Conservation (phyloP, 2,797 vertebrate species). For the Morus bassanus region DNA sequence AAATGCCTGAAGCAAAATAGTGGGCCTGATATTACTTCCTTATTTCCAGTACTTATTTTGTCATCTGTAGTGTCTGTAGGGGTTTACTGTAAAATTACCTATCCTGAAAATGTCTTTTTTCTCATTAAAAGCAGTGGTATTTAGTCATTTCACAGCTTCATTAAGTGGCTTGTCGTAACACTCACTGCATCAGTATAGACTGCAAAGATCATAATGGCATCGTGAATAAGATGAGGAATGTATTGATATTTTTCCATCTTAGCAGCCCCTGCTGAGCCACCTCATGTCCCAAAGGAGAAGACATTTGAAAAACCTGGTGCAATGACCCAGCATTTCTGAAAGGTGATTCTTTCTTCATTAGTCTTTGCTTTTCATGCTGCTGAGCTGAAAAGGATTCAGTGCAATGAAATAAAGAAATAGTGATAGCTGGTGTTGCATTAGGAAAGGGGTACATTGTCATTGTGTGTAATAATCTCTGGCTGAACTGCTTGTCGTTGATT, state of each 20-base stretch:
- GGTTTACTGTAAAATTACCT: background rate
- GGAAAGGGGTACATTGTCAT: background rate
- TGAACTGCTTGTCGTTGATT: background rate
- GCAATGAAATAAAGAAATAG: background rate
- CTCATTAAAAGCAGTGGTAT: background rate
- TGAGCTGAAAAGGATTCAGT: background rate
- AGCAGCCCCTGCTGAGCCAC: background rate
- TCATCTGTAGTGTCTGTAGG: background rate
- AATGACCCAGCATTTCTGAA: conserved; percentile 26
- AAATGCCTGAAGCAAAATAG: background rate
- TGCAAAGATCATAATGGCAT: background rate
- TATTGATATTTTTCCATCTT: background rate
- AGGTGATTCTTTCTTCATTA: background rate
- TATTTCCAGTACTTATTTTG: background rate
- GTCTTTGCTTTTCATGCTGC: background rate
- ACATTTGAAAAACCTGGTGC: background rate
- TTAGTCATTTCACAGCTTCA: background rate
- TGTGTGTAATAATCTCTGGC: background rate
- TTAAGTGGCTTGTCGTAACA: background rate
- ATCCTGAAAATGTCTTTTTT: background rate
- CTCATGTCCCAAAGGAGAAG: background rate
- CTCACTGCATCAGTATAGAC: background rate
- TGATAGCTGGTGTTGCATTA: background rate
- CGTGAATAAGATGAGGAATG: background rate
- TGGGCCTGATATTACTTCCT: background rate